Evolutionary conservation across 2,888 invertebrate species (phyloP).

Genomic region (Lasiommata megera): DNA sequence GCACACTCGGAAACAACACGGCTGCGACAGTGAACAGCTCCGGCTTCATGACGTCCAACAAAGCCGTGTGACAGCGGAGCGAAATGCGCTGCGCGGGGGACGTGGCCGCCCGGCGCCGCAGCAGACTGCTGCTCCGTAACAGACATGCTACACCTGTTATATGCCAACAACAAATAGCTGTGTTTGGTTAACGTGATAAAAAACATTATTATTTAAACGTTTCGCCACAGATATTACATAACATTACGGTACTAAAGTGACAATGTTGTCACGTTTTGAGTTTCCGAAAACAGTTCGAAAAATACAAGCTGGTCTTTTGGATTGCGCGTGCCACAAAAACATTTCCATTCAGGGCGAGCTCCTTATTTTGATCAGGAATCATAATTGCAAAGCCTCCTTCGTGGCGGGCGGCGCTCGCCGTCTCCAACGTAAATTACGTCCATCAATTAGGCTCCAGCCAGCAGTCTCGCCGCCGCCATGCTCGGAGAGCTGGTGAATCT

Average conservation of each 20-base stretch:
- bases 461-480: not conserved
- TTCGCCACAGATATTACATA: too few species aligned
- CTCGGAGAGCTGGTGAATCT: not conserved
- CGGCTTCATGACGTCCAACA: slow-evolving; percentile 25
- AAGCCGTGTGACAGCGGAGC: not conserved
- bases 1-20: too few species aligned
- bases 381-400: slow-evolving; percentile 24
- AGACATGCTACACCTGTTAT: too few species aligned
- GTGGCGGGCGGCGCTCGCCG: slow-evolving; percentile 25
- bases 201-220: too few species aligned
- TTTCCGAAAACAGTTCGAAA: not conserved
- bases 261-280: too few species aligned
- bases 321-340: not conserved
- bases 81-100: not conserved
- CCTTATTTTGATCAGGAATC: slow-evolving; percentile 18
- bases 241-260: too few species aligned
- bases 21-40: slow-evolving; percentile 23
- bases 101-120: not conserved
- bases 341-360: not conserved
- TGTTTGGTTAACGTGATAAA: too few species aligned
- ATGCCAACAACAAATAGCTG: too few species aligned
- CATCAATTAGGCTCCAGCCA: slow-evolving; percentile 40
- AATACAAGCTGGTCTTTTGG: not conserved
- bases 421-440: slow-evolving; percentile 38
- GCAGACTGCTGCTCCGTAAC: not conserved